These are phyloP conservation scores for Marronus borbonicus DNA, from an alignment of 2,888 invertebrate genomes.

Conservation along the genomic window DNA sequence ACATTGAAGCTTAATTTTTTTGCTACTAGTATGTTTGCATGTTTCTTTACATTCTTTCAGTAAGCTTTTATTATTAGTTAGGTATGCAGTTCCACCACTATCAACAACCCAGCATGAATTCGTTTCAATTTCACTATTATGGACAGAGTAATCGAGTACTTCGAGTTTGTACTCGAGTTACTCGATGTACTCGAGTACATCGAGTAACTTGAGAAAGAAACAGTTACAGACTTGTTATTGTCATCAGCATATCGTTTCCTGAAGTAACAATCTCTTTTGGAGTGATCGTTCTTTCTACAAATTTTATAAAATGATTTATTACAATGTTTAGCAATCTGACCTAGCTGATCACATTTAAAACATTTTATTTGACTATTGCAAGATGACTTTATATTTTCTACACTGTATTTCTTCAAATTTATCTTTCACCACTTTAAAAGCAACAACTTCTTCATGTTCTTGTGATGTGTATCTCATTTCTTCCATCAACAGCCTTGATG, in stretches of 20 bases:
- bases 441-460: too few species aligned
- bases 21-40: slow-evolving; percentile 19
- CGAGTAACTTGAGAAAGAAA: neutral
- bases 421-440: too few species aligned
- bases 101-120: slow-evolving; percentile 6
- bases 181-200: too few species aligned
- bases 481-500: too few species aligned
- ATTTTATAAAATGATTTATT: neutral
- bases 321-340: slow-evolving; percentile 2
- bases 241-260: neutral
- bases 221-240: neutral
- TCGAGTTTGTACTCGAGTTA: too few species aligned
- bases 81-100: slow-evolving; percentile 1
- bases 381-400: neutral
- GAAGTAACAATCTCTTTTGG: neutral
- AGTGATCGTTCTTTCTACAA: slow-evolving; percentile 5
- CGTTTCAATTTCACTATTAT: neutral
- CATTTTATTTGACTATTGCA: slow-evolving; percentile 13
- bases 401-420: too few species aligned
- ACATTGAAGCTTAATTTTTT: slow-evolving; percentile 20
- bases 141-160: too few species aligned
- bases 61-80: slow-evolving; percentile 1
- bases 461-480: too few species aligned
- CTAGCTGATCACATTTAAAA: slow-evolving; percentile 10
- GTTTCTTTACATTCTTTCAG: slow-evolving; percentile 19